Base-by-base conservation (phyloP, 2,797 vertebrate species). In the Hippocampus kuda region DNA sequence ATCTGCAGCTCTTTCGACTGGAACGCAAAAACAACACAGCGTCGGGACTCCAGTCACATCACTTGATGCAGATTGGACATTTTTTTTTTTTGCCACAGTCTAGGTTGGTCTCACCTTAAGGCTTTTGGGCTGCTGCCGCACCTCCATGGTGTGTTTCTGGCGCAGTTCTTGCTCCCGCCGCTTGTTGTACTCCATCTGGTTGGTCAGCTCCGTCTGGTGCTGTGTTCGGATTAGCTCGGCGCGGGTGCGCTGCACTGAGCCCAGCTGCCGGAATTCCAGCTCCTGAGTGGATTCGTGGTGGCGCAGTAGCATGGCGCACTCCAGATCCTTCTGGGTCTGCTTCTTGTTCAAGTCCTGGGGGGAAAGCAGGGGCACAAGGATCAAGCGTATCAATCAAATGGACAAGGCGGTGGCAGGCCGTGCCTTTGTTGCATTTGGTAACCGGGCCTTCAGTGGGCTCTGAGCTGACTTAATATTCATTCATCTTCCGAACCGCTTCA, bases 1-100 rank as follows among this genome's bases (percentile, higher is more conserved):
- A 96, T 95, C 91, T 95, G 94, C 84, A 95, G 88, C 90, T 96
- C 94, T 87, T 95, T 95, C 72, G 93, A 92, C 94, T 95, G 87
- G 59, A 76, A 72, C 13, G 7, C 3, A 61, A 61, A 61, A 61
- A 4, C 15, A 2, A 4, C 62, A 66, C 27, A 42, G 34, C 1
- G 60, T 38, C 60, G 22, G 1, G 6, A 34, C 57, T 54, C 53
- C 20, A 49, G 2, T 54, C 51, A 54, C 51, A 22, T 4, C 16
- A n/a, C 22, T 64, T 64, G 10, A 26, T 10, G n/a, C 38, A 46
- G 46, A n/a, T 44, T 6, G 6, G 22, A 46, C 10, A 16, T 48
- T 38, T 38, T 8, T 34, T 46, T 46, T 34, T 49, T 18, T 49
- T 49, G 48, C 48, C 18, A 49, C 16, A 7, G 48, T 49, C 49